Base-by-base conservation (phyloP, 2,888 invertebrate species). In the Eupeodes latifasciatus region DNA sequence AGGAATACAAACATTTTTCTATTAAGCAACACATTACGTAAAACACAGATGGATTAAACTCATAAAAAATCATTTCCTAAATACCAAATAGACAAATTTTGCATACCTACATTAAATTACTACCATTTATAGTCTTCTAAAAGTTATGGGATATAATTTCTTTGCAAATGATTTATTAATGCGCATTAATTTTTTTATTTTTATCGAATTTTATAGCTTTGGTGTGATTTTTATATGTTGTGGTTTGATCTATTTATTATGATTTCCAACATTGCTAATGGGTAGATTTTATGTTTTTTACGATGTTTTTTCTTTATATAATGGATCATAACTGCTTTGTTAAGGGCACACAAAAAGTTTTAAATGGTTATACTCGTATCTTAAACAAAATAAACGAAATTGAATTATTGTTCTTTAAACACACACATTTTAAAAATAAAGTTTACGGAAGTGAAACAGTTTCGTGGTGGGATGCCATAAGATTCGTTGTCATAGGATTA, bases 161-260 rank as follows among this genome's bases (percentile, higher is more conserved):
- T 27, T 59, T 36, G 59, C 7, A 0, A 16, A 5, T 19, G 64
- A 64, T 47, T 64, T 64, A 64, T 64, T 4, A 27, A 27, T 2
- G 11, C 19, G 47, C 64, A 47, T 64, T 47, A 47, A 47, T 47
- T 27, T 27, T 27, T 57, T 57, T 57, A n/a, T 14, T 64, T 47
- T 64, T 12, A 47, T 64, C 64, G 14, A 47, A 64, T 47, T 64
- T 64, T 14, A 27, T 27, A 64, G 19, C 47, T 64, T 27, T 27
- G 47, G 47, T 64, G 27, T 19, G 12, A 19, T 47, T 64, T 64
- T 64, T 64, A 1, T 1, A 4, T 40, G 40, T 40, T 40, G 40
- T 40, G 0, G 2, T 7, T 40, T 62, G 16, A 44, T 62, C 44
- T 19, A 44, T 64, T 44, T 11, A 4, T 19, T 62, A 6, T 44